Evolutionary conservation across 2,888 invertebrate genomes (phyloP).

Genomic region (Entomobrya multifasciata): DNA sequence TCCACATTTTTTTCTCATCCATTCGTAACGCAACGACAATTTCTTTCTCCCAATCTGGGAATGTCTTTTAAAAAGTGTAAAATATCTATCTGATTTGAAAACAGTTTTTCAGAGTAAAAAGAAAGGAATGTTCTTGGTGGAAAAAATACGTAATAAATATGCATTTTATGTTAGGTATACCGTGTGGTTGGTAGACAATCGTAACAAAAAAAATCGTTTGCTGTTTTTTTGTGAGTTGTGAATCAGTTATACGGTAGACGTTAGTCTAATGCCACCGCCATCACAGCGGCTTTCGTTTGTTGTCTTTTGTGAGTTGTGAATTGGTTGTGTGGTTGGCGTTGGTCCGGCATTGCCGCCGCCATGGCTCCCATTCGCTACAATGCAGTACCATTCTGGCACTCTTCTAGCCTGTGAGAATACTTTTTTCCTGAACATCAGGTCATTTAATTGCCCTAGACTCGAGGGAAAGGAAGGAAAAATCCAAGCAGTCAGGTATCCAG

Average conservation of each 20-base stretch:
- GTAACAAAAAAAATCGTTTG: constrained; percentile 15
- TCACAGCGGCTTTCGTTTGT: constrained; percentile 17
- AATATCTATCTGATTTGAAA: constrained; percentile 16
- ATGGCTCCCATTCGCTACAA: too few species aligned
- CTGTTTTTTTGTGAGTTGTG: constrained; percentile 50
- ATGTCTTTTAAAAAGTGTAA: not conserved
- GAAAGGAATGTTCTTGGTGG: not conserved
- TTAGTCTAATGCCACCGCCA: too few species aligned
- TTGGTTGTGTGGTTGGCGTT: constrained; percentile 19
- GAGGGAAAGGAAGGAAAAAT: constrained; percentile 17
- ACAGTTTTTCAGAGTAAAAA: not conserved
- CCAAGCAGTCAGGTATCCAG: not conserved
- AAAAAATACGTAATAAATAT: not conserved
- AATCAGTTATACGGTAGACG: constrained; percentile 33
- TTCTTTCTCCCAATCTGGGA: not conserved
- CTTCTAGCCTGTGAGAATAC: constrained; percentile 49
- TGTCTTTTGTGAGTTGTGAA: constrained; percentile 54
- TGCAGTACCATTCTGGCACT: not conserved
- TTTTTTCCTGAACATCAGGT: constrained; percentile 62
- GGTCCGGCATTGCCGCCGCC: too few species aligned
- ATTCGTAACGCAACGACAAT: not conserved
- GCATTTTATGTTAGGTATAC: not conserved
- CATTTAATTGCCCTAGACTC: constrained; percentile 70
- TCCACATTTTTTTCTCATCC: constrained; percentile 23
- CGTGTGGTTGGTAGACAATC: not conserved